A percentile compares a stretch with the other conserved stretches of the same genome.
phyloP scores from a whole-genome alignment of 2,113 vertebrate species.

The Gracilinanus agilis region DNA sequence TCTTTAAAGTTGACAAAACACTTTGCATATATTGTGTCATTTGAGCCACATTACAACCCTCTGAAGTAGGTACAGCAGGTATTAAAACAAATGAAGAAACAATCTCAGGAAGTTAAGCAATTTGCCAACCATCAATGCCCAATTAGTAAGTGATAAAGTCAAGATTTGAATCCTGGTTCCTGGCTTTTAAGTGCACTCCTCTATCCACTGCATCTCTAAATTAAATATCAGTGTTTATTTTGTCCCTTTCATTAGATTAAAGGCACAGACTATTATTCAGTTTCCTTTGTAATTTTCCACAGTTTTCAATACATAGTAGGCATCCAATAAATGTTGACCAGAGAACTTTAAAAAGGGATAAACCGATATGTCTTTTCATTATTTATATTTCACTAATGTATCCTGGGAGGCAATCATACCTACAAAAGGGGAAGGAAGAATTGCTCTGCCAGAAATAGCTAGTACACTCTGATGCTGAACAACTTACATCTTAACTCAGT shows the following conservation, averaged over 20 bases:
- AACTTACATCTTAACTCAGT: background rate
- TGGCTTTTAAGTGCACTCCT: background rate
- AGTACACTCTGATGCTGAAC: background rate
- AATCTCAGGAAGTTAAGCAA: background rate
- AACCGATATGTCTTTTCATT: background rate
- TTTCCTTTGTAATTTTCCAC: background rate
- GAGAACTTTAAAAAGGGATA: slow-evolving; percentile 3
- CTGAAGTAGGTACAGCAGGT: background rate
- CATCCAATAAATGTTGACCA: background rate
- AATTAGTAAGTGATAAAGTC: background rate
- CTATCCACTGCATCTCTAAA: slow-evolving; percentile 40
- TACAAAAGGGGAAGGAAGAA: background rate
- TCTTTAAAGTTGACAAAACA: background rate
- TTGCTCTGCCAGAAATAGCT: background rate
- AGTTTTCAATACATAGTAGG: background rate
- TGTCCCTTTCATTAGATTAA: slow-evolving; percentile 56
- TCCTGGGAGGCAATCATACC: fast-evolving
- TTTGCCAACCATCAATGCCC: background rate
- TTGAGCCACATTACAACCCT: background rate
- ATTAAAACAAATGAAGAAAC: background rate
- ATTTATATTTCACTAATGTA: background rate
- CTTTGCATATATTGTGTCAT: background rate
- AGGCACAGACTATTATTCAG: slow-evolving; percentile 5
- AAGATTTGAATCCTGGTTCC: background rate
- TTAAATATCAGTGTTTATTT: slow-evolving; percentile 57